Evolutionary conservation across 1,140 invertebrate species (phyloP), one percentile per base, ranked within the genome.

Genomic region (Trypoxylus dichotomus): DNA sequence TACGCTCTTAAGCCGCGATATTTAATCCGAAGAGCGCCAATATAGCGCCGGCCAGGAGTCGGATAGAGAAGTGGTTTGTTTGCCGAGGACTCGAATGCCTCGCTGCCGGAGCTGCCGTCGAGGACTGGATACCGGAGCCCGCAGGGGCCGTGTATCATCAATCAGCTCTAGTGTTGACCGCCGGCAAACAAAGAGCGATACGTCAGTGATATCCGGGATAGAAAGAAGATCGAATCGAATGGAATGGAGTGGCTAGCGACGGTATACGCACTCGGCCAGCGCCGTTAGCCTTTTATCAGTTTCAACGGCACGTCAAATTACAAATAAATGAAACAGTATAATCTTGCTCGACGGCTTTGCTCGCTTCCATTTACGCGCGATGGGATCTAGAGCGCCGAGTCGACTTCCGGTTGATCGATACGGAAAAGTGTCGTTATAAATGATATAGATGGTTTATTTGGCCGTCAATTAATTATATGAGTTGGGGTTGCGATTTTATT

Each of bases 91-190:
- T 37, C 32, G 10, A n/a, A n/a, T n/a, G n/a, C n/a, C n/a, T n/a
- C n/a, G n/a, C n/a, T n/a, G n/a, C n/a, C n/a, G n/a, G n/a, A n/a
- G 10, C 10, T 8, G 32, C 10, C 32, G 32, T 37, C 32, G 32
- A 37, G 32, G 10, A 37, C 32, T 37, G 32, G 32, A 37, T 58
- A 58, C 47, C 47, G 13, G 47, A 58, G 47, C 15, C 47, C 47
- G 47, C 47, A 58, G 47, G 47, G 15, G 15, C 47, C 21, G 21
- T 58, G 47, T 58, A 58, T 58, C 47, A 58, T 58, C 47, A 58
- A 58, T 58, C 47, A 58, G 47, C 21, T 58, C 47, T 58, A 58
- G 47, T 58, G 47, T 58, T 58, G 47, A 58, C 47, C 47, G 21
- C 47, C 47, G 21, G 47, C 15, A 21, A n/a, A 58, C 47, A 19